These are phyloP conservation scores for Rutpela maculata DNA, from an alignment of 2,888 invertebrate species.

Conservation along the genomic window DNA sequence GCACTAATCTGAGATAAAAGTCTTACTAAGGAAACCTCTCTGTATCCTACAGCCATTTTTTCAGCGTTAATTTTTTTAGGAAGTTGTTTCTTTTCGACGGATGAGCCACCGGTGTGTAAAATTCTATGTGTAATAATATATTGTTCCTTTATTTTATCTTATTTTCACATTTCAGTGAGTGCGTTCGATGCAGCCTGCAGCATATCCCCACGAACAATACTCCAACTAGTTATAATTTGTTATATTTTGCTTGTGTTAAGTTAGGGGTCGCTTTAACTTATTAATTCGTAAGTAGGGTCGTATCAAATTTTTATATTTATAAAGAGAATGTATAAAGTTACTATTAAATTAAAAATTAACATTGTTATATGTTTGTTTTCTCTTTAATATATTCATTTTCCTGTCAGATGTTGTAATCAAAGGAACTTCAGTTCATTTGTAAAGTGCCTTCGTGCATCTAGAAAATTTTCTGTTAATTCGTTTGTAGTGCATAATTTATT, in stretches of 20 bases:
- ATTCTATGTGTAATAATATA: neutral
- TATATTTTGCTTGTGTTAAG: slow-evolving; percentile 31
- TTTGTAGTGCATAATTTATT: neutral
- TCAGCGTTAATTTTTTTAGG: neutral
- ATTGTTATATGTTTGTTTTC: slow-evolving; percentile 27
- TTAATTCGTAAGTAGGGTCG: slow-evolving; percentile 18
- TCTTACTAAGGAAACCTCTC: neutral
- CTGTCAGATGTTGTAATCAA: slow-evolving; percentile 24
- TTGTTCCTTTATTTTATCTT: slow-evolving; percentile 22
- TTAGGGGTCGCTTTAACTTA: slow-evolving; percentile 28
- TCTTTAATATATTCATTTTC: slow-evolving; percentile 12
- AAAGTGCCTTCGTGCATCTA: slow-evolving; percentile 2
- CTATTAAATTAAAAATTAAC: slow-evolving; percentile 32
- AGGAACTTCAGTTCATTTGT: slow-evolving; percentile 37
- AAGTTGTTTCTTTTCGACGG: neutral
- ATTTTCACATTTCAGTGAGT: slow-evolving; percentile 59
- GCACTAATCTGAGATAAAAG: neutral
- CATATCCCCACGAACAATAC: slow-evolving; percentile 4
- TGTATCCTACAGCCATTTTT: neutral
- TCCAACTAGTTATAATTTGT: slow-evolving; percentile 33
- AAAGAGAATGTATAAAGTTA: slow-evolving; percentile 37
- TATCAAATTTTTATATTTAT: slow-evolving; percentile 42
- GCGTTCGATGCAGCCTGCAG: slow-evolving; percentile 51
- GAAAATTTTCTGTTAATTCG: neutral
- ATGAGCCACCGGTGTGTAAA: slow-evolving; percentile 12